Base-by-base conservation (phyloP, 2,797 vertebrate genomes). In the Halcyon smyrnensis region DNA sequence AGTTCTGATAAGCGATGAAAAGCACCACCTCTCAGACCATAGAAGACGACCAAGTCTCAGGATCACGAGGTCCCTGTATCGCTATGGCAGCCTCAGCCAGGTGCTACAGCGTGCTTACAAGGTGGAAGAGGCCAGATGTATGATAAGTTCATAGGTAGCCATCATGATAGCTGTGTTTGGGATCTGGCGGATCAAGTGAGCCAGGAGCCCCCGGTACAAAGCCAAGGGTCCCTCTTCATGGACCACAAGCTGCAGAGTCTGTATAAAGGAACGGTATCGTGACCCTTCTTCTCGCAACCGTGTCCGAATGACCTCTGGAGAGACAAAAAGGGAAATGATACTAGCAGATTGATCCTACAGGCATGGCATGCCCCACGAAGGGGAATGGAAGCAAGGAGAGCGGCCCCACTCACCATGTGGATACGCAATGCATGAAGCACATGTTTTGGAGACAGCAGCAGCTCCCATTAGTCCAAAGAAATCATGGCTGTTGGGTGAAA, bases 181-280 rank as follows among this genome's bases (percentile, higher is more conserved):
- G 54, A 98, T 97, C 94, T 97, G 97, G 46, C 97, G 95, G 69
- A 97, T 89, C 91, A 98, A 64, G 51, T 98, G 97, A 6, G 90
- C 89, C 76, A 95, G 81, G 6, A 98, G 96, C 19, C 97, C 97
- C 41, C 96, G 92, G 91, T 98, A 98, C 4, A 98, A 79, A 73
- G 97, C 97, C 32, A 27, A 65, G 50, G 85, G 67, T 23, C 97
- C 97, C 56, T 98, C 97, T 43, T 98, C 97, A 9, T 3, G 68
- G 62, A 62, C 92, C 80, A 98, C 93, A 8, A 98, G 96, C 68
- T 76, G 96, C 87, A 98, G 37, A 54, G 97, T 97, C 86, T 98
- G 97, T 41, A 90, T 10, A 11, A 97, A 93, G 70, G 97, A 97
- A 19, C 59, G 84, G 68, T 98, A 98, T 11, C 96, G 97, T 6